These are phyloP conservation scores for Sesia bembeciformis DNA, from an alignment of 2,888 invertebrate genomes.

Conservation along the genomic window DNA sequence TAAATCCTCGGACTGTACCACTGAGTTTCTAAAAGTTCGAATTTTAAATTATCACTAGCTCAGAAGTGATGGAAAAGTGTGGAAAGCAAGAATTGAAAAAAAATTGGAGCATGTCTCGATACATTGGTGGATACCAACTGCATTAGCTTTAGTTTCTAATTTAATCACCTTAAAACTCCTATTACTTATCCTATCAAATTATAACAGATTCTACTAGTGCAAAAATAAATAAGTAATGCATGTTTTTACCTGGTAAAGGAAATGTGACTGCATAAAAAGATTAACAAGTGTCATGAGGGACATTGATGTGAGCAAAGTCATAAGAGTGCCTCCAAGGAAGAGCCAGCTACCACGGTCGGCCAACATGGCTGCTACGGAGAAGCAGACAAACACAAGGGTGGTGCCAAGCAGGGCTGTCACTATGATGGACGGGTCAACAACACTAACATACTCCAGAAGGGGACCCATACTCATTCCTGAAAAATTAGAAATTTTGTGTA, in stretches of 20 bases:
- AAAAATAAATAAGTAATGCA: too few relatives aligned
- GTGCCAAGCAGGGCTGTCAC: constrained; percentile 91
- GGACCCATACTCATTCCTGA: constrained; percentile 92
- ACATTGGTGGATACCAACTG: too few relatives aligned
- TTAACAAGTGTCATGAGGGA: constrained; percentile 86
- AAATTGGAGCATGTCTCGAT: too few relatives aligned
- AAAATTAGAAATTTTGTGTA: constrained; percentile 15
- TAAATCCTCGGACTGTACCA: too few relatives aligned
- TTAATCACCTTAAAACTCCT: too few relatives aligned
- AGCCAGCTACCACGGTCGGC: constrained; percentile 92
- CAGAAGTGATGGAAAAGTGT: too few relatives aligned
- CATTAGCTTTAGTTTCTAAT: too few relatives aligned
- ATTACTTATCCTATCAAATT: too few relatives aligned
- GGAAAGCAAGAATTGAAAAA: too few relatives aligned
- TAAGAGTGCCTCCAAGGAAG: constrained; percentile 90
- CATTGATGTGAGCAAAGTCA: constrained; percentile 87
- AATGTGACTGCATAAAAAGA: constrained; percentile 87
- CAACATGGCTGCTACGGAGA: constrained; percentile 90
- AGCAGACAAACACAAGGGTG: constrained; percentile 91
- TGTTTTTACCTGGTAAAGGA: constrained; percentile 82
- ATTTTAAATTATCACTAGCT: too few relatives aligned
- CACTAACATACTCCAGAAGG: constrained; percentile 84
- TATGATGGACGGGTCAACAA: constrained; percentile 90
- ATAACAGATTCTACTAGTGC: too few relatives aligned
- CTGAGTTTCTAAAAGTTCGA: too few relatives aligned